Evolutionary conservation across 2,113 vertebrate genomes (phyloP).

Genomic region (Tiliqua scincoides): DNA sequence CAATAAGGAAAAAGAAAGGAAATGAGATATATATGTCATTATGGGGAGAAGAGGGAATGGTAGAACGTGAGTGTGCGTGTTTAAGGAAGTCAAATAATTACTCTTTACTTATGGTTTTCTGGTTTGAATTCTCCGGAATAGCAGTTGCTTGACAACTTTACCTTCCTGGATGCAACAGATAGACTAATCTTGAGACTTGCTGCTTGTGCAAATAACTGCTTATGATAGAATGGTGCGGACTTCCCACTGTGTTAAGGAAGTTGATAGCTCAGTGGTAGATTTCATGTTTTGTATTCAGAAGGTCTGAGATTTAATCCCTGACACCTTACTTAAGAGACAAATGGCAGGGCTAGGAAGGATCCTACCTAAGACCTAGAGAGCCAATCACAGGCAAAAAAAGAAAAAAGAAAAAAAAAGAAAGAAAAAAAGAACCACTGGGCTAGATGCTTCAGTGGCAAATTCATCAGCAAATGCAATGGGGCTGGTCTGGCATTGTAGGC

Average conservation of each 20-base stretch:
- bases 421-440: too few species aligned
- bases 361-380: neutral
- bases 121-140: neutral
- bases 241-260: neutral
- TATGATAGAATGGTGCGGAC: neutral
- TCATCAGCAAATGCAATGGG: too few species aligned
- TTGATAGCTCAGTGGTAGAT: neutral
- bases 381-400: neutral
- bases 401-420: too few species aligned
- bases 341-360: neutral
- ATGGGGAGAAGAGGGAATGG: neutral
- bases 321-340: neutral
- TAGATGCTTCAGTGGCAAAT: too few species aligned
- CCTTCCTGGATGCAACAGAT: neutral
- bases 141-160: neutral
- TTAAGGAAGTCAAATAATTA: neutral
- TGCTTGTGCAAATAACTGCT: neutral
- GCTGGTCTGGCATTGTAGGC: too few species aligned
- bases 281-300: neutral
- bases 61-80: neutral
- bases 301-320: neutral
- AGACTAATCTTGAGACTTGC: neutral
- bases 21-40: neutral
- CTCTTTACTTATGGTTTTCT: neutral
- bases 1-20: slow-evolving; percentile 8